A percentile compares a stretch with the other conserved stretches of the same genome.
Evolutionary conservation across 2,113 vertebrate species (phyloP).

Genomic region (Mixornis gularis): DNA sequence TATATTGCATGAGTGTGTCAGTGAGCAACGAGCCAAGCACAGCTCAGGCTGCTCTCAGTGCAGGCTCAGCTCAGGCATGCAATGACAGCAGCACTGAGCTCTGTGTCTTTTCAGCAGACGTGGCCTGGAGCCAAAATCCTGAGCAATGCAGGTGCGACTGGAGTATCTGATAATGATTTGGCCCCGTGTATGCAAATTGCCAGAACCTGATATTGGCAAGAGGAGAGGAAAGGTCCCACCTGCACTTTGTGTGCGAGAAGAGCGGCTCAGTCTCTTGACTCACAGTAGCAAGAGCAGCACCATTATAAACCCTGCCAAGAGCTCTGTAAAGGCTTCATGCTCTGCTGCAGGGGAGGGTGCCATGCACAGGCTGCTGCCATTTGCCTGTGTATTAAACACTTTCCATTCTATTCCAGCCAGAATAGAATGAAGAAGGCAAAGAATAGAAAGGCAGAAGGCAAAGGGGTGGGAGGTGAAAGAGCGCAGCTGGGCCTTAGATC

Average conservation of each 20-base stretch:
- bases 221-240: background rate
- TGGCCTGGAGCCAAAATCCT: background rate
- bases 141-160: conserved; percentile 14
- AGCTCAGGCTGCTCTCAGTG: background rate
- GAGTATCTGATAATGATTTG: background rate
- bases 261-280: background rate
- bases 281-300: background rate
- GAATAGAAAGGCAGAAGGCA: background rate
- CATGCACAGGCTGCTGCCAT: background rate
- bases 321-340: background rate
- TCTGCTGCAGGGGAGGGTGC: background rate
- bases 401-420: background rate
- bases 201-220: background rate
- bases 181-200: background rate
- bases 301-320: background rate
- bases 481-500: background rate
- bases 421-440: too few species aligned
- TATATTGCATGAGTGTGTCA: background rate
- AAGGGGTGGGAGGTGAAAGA: background rate
- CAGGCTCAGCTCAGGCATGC: background rate
- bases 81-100: background rate
- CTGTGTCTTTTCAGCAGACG: background rate
- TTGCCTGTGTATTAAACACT: background rate
- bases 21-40: background rate
- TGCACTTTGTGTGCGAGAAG: background rate